phyloP scores from a whole-genome alignment of 35 echinoderm and acorn worm species.

The Diadema setosum region DNA sequence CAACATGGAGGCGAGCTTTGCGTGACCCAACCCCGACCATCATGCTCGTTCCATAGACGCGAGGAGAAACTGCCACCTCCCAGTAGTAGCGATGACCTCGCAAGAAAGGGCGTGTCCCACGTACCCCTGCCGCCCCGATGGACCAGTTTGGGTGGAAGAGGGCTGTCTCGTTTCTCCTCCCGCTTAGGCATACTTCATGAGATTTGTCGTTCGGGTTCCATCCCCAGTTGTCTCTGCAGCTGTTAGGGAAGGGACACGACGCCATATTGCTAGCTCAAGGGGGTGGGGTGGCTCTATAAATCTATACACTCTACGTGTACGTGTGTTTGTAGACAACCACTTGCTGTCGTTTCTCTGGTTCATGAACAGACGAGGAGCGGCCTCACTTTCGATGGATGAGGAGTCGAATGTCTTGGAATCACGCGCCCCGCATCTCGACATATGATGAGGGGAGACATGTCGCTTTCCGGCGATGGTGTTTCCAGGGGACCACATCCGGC shows the following conservation, averaged over 20 bases:
- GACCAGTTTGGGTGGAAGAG: conserved; percentile 95
- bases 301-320: too few relatives aligned
- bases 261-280: conserved; percentile 29
- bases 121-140: conserved; percentile 68
- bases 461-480: conserved; percentile 6
- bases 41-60: conserved; percentile 86
- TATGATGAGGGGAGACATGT: background rate
- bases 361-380: background rate
- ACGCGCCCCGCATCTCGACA: background rate
- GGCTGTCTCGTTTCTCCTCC: conserved; percentile 11
- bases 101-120: conserved; percentile 59
- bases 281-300: too few relatives aligned
- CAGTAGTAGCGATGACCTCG: conserved; percentile 66
- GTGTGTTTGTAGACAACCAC: too few relatives aligned
- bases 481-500: background rate
- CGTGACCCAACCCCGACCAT: conserved; percentile 88
- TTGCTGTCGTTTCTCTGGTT: too few relatives aligned
- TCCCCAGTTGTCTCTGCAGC: conserved; percentile 80
- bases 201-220: conserved; percentile 81
- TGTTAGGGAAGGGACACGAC: conserved; percentile 17
- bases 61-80: conserved; percentile 51
- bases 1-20: conserved; percentile 57
- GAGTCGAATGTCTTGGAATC: background rate
- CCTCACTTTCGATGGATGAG: conserved; percentile 4
- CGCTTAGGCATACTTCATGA: conserved; percentile 62